Conservation (phyloP, 2,113 vertebrate genomes). For the Phainopepla nitens region DNA sequence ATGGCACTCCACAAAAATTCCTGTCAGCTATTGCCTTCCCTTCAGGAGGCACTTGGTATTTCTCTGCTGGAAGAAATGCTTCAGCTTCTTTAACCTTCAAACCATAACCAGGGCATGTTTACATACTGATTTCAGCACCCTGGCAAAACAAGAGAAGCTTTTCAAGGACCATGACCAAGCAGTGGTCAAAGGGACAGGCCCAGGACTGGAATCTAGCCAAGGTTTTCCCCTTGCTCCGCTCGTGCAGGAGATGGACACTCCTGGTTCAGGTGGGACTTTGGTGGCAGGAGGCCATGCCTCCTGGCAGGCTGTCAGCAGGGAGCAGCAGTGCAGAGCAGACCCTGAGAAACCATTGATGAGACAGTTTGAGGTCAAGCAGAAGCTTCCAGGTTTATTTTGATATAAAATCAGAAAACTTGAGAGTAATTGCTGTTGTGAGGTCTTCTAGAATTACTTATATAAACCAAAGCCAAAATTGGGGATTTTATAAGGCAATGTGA, state of each 20-base stretch:
- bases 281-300: not conserved
- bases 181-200: not conserved
- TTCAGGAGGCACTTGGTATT: fast-evolving
- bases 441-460: not conserved
- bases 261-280: not conserved
- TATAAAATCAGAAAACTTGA: not conserved
- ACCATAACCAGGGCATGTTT: not conserved
- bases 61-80: not conserved
- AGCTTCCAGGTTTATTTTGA: not conserved
- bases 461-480: not conserved
- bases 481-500: not conserved
- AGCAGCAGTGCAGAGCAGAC: not conserved
- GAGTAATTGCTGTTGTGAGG: not conserved
- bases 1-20: not conserved
- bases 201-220: no score
- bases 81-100: not conserved
- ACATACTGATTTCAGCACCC: fast-evolving
- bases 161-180: not conserved
- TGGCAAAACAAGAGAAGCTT: not conserved
- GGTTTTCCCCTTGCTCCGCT: not conserved
- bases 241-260: not conserved
- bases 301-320: not conserved
- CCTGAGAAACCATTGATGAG: not conserved
- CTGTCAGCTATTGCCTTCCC: not conserved
- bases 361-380: not conserved